Evolutionary conservation across 2,797 vertebrate species (phyloP).

Genomic region (Thunnus albacares): DNA sequence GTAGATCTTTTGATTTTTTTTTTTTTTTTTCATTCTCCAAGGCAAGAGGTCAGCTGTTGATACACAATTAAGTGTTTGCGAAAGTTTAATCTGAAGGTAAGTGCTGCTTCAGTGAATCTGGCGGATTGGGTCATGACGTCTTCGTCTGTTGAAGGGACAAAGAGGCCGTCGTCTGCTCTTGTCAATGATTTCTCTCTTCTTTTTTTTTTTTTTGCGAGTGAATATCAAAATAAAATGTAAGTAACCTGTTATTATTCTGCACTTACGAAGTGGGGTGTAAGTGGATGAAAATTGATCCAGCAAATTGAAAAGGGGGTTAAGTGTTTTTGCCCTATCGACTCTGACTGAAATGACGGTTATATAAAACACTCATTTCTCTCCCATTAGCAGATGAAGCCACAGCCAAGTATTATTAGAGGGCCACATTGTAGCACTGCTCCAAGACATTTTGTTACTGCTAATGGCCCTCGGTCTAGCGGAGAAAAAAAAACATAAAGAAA

Average conservation of each 20-base stretch:
- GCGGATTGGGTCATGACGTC: constrained; percentile 87
- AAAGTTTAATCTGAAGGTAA: constrained; percentile 91
- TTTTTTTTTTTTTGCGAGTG: constrained; percentile 82
- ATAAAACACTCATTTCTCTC: constrained; percentile 94
- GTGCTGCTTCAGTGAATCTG: constrained; percentile 90
- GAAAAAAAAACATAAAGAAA: constrained; percentile 62
- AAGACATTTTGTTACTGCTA: constrained; percentile 84
- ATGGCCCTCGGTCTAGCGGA: constrained; percentile 75
- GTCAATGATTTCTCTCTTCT: constrained; percentile 87
- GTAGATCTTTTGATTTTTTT: constrained; percentile 72
- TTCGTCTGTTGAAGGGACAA: constrained; percentile 82
- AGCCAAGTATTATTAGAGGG: constrained; percentile 87
- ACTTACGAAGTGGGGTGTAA: constrained; percentile 91
- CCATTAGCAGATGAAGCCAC: constrained; percentile 92
- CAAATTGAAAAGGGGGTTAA: constrained; percentile 93
- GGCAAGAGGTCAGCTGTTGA: constrained; percentile 87
- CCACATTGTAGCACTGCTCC: constrained; percentile 82
- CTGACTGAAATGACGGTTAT: constrained; percentile 90
- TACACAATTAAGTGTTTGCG: constrained; percentile 90
- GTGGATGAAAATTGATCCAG: constrained; percentile 96
- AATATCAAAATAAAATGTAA: constrained; percentile 96
- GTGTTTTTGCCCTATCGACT: constrained; percentile 95
- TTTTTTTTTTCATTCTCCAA: constrained; percentile 83
- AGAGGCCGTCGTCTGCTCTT: constrained; percentile 82
- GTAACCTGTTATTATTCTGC: constrained; percentile 96